These are phyloP conservation scores for Leptodactylus fallax DNA, from an alignment of 2,797 vertebrate genomes.

Conservation along the genomic window DNA sequence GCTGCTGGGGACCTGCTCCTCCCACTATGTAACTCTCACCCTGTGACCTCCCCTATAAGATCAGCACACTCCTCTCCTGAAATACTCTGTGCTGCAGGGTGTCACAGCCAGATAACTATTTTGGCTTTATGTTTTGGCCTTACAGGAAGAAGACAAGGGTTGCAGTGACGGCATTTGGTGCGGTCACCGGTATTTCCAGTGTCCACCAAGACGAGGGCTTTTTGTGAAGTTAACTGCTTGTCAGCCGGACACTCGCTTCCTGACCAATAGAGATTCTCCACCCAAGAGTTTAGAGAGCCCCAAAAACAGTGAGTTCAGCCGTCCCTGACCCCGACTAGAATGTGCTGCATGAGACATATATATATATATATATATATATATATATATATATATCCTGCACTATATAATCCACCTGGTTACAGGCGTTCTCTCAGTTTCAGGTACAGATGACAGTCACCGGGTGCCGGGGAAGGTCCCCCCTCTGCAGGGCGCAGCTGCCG, in stretches of 20 bases:
- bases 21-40: too few species aligned
- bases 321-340: background rate
- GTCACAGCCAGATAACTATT: too few species aligned
- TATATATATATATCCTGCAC: too few species aligned
- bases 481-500: constrained; percentile 74
- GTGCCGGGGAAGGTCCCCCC: constrained; percentile 75
- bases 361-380: too few species aligned
- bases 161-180: constrained; percentile 78
- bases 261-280: accelerated
- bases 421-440: constrained; percentile 65
- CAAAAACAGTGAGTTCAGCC: constrained; percentile 58
- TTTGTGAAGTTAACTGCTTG: constrained; percentile 82
- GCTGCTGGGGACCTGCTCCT: too few species aligned
- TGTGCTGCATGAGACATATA: too few species aligned
- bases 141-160: constrained; percentile 80
- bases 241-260: constrained; percentile 81
- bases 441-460: constrained; percentile 10
- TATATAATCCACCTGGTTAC: background rate
- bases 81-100: background rate
- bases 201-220: constrained; percentile 76
- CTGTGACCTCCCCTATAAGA: too few species aligned
- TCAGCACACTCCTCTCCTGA: background rate
- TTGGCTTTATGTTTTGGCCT: background rate
- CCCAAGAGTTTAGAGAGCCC: background rate
- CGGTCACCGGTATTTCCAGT: constrained; percentile 73